Conservation (phyloP, 1,140 invertebrate genomes). For the Mactra quadrangularis region DNA sequence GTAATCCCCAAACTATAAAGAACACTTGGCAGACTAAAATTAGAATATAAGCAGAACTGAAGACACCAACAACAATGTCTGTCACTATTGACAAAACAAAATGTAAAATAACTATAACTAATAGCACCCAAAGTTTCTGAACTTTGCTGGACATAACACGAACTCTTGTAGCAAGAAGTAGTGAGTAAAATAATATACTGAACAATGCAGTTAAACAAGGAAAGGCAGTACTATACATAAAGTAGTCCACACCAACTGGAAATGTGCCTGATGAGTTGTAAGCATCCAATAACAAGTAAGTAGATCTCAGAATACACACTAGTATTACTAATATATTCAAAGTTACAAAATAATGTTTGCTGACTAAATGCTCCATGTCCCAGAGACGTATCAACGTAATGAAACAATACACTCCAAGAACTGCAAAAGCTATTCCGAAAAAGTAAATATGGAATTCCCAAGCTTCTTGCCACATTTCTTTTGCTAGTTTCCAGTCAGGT, state of each 20-base stretch:
- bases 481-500: constrained; percentile 77
- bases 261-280: constrained; percentile 92
- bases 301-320: constrained; percentile 91
- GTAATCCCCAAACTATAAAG: constrained; percentile 90
- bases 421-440: constrained; percentile 91
- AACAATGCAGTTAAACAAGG: constrained; percentile 93
- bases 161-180: constrained; percentile 88
- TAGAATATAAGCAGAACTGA: constrained; percentile 62
- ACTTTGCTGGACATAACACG: constrained; percentile 81
- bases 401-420: constrained; percentile 92
- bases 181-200: constrained; percentile 92
- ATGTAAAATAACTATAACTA: constrained; percentile 90
- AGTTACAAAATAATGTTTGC: constrained; percentile 90
- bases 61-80: constrained; percentile 88
- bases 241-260: constrained; percentile 90
- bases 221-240: constrained; percentile 86
- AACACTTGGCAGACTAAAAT: constrained; percentile 84
- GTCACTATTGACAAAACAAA: constrained; percentile 90
- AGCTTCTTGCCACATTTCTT: constrained; percentile 87
- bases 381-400: constrained; percentile 77
- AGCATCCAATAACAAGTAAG: constrained; percentile 94
- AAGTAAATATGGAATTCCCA: constrained; percentile 96
- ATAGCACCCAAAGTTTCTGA: constrained; percentile 87
- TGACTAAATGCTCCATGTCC: constrained; percentile 73
- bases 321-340: constrained; percentile 91